Base-by-base conservation (phyloP, 2,797 vertebrate species). In the Tangara arthus region DNA sequence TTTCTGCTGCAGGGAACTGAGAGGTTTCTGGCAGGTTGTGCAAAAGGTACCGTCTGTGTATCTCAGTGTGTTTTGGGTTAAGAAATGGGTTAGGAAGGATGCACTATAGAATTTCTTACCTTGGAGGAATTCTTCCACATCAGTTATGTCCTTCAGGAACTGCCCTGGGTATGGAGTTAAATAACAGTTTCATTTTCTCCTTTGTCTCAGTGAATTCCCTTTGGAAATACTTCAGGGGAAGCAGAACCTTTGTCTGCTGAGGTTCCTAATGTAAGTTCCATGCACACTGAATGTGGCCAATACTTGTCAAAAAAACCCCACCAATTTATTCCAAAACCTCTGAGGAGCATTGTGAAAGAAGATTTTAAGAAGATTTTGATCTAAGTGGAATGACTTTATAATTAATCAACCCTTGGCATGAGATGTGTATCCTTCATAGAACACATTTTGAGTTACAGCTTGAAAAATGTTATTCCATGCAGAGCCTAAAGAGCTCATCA, bases 221-320 rank as follows among this genome's bases (percentile, higher is more conserved):
- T 32, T 61, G 60, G 30, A 65, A 73, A 37, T 35, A 12, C 4
- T 80, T 64, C 4, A 34, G 19, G 46, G 30, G 42, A 39, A 68
- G 13, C n/a, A 63, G 30, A 82, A 18, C 37, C 63, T 63, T 32
- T 64, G 27, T 32, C 13, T 64, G 2, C 27, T 5, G 3, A 49
- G 26, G 22, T 34, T 57, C 34, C 46, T 41, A 14, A 20, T 32
- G n/a, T 14, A 37, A 42, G 17, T 73, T 72, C 5, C n/a, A 27
- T 0, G 0, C 35, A 26, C n/a, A 3, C 6, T 16, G 19, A 66
- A 24, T 11, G 24, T 63, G 52, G 5, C 53, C 22, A 72, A 4
- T 64, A 13, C 8, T 64, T 86, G 46, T 30, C 20, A 50, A 21
- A 77, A 69, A 76, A 35, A 1, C 0, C 9, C 14, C 20, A 24